These are phyloP conservation scores for Centropristis striata DNA, from an alignment of 2,113 vertebrate genomes.

Conservation along the genomic window DNA sequence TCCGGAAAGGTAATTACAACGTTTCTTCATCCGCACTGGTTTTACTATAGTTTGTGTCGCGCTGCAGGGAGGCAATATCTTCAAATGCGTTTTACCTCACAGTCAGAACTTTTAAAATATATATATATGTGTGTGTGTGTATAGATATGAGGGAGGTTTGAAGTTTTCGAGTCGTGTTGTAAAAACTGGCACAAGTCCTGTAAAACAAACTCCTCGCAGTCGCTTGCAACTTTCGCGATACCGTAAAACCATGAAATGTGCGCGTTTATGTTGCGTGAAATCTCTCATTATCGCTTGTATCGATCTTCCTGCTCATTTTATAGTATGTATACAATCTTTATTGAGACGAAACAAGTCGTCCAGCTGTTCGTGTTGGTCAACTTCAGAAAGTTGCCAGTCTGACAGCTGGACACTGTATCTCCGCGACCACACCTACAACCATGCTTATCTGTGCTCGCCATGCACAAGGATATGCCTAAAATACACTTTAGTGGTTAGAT, in stretches of 20 bases:
- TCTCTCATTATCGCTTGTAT: not conserved
- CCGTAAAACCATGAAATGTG: not conserved
- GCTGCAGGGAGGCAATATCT: not conserved
- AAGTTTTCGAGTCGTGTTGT: conserved; percentile 2
- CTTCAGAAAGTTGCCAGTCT: conserved; percentile 30
- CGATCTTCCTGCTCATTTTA: not conserved
- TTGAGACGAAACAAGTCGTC: not conserved
- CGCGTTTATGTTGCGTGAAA: not conserved
- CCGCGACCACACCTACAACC: conserved; percentile 44
- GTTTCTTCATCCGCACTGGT: not conserved
- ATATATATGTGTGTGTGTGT: too few relatives aligned
- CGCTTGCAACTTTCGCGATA: not conserved
- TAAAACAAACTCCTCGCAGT: not conserved
- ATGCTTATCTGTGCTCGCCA: conserved; percentile 40
- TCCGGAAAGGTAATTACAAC: conserved; percentile 40
- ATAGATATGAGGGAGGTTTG: not conserved
- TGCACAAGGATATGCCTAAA: not conserved
- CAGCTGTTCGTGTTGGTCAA: conserved; percentile 35
- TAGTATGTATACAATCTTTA: too few relatives aligned
- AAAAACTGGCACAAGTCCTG: not conserved
- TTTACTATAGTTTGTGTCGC: not conserved
- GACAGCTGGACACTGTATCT: conserved; percentile 25
- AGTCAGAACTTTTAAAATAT: not conserved
- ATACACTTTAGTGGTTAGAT: not conserved
- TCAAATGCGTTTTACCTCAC: not conserved